Evolutionary conservation across 2,797 vertebrate genomes (phyloP).

Genomic region (Malacoraja senta): DNA sequence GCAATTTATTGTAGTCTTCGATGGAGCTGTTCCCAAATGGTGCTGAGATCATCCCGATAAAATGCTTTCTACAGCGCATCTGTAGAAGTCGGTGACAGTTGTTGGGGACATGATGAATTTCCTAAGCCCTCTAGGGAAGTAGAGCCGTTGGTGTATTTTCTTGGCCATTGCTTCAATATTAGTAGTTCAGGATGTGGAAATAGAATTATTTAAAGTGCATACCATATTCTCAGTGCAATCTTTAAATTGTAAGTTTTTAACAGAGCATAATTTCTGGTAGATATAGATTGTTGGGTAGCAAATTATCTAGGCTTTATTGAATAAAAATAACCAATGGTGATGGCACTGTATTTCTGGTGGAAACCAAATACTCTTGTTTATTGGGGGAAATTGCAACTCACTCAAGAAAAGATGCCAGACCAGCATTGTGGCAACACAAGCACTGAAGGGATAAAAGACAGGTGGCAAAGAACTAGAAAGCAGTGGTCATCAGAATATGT

Average conservation of each 20-base stretch:
- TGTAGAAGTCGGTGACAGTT: too few species aligned
- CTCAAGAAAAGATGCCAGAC: neutral
- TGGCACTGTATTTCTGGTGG: neutral
- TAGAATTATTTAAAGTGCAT: neutral
- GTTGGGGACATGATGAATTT: too few species aligned
- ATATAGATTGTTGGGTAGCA: neutral
- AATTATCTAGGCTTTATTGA: neutral
- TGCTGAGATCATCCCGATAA: too few species aligned
- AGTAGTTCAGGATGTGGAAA: neutral
- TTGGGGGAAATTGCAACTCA: neutral
- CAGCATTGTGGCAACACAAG: neutral
- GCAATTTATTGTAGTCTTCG: too few species aligned
- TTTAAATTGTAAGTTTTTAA: neutral
- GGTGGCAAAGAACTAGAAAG: neutral
- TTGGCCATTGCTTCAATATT: too few species aligned
- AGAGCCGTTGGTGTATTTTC: too few species aligned
- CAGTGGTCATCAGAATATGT: neutral
- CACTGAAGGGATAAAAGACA: neutral
- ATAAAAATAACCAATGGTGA: too few species aligned
- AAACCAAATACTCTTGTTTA: neutral
- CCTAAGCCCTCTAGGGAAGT: too few species aligned
- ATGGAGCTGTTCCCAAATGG: too few species aligned
- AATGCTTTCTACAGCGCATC: too few species aligned
- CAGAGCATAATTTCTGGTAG: neutral
- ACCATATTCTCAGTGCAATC: neutral